phyloP scores from a whole-genome alignment of 2,888 invertebrate species.

The Chelonus formosanus region DNA sequence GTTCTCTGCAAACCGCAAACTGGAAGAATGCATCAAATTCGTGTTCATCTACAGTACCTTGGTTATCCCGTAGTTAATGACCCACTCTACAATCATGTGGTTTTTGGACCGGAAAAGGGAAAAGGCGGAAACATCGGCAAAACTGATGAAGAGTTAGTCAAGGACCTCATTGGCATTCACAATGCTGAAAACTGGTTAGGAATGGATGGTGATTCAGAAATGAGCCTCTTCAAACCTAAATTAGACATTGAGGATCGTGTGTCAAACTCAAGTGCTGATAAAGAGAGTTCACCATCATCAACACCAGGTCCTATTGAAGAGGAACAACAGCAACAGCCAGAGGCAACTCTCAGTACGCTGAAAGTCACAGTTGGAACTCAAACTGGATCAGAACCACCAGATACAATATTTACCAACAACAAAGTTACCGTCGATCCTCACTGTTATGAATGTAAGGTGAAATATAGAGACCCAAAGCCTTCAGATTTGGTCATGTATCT shows the following conservation, averaged over 20 bases:
- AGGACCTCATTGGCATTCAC: conserved; percentile 89
- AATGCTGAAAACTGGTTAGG: conserved; percentile 95
- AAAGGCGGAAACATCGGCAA: conserved; percentile 89
- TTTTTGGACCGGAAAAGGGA: conserved; percentile 94
- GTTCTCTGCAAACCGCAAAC: conserved; percentile 95
- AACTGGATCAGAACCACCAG: conserved; percentile 81
- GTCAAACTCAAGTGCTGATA: conserved; percentile 63
- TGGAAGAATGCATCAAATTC: conserved; percentile 98
- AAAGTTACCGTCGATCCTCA: conserved; percentile 84
- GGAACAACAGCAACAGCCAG: conserved; percentile 57
- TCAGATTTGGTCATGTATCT: conserved; percentile 94
- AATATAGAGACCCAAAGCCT: conserved; percentile 90
- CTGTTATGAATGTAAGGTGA: conserved; percentile 92
- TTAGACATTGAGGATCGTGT: conserved; percentile 75
- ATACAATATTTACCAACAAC: conserved; percentile 73
- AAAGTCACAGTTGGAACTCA: conserved; percentile 87
- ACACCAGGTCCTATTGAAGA: conserved; percentile 62
- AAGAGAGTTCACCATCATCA: conserved; percentile 71
- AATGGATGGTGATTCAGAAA: conserved; percentile 86
- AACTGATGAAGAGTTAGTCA: conserved; percentile 86
- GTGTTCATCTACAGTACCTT: conserved; percentile 97
- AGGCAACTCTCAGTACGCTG: conserved; percentile 54
- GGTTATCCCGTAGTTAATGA: conserved; percentile 98
- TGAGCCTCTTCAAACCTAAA: conserved; percentile 82
- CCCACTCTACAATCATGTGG: conserved; percentile 94